A percentile compares a stretch with the other conserved stretches of the same genome.
Evolutionary conservation across 2,888 invertebrate genomes (phyloP).

Genomic region (Heterodera filipjevi): DNA sequence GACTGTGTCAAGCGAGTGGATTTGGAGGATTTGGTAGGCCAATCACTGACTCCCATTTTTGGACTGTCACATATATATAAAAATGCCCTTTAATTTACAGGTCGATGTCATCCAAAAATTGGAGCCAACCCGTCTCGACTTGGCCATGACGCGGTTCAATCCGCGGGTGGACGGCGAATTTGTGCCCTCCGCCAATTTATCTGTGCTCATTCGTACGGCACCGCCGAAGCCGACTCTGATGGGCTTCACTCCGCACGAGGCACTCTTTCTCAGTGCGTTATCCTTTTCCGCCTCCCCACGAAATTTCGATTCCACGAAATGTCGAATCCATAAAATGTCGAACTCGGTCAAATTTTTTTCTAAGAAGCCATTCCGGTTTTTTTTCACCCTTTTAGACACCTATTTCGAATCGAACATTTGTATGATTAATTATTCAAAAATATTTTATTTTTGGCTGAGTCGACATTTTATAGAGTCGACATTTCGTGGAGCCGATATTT

Average conservation of each 20-base stretch:
- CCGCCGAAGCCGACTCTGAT: slow-evolving; percentile 50
- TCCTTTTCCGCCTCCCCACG: not conserved
- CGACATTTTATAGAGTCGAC: no score
- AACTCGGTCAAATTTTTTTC: no score
- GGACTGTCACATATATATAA: not conserved
- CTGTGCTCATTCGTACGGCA: slow-evolving; percentile 40
- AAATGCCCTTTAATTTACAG: slow-evolving; percentile 33
- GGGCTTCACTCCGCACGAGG: slow-evolving; percentile 51
- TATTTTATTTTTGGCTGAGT: no score
- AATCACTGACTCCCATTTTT: not conserved
- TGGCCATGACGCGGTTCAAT: slow-evolving; percentile 46
- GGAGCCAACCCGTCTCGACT: slow-evolving; percentile 38
- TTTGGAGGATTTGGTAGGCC: slow-evolving; percentile 44
- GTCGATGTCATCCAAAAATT: not conserved
- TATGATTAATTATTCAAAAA: no score
- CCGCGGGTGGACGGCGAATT: slow-evolving; percentile 53
- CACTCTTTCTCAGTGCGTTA: slow-evolving; percentile 36
- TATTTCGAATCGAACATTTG: no score
- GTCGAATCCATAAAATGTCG: no score
- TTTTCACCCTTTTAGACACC: no score
- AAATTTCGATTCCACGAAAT: no score
- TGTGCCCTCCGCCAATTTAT: slow-evolving; percentile 40
- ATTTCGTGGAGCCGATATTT: not conserved
- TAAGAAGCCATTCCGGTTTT: no score
- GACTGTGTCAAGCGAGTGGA: slow-evolving; percentile 46